Evolutionary conservation across 2,888 invertebrate species (phyloP), one percentile per base, ranked within the genome.

Genomic region (Venusia cambrica): DNA sequence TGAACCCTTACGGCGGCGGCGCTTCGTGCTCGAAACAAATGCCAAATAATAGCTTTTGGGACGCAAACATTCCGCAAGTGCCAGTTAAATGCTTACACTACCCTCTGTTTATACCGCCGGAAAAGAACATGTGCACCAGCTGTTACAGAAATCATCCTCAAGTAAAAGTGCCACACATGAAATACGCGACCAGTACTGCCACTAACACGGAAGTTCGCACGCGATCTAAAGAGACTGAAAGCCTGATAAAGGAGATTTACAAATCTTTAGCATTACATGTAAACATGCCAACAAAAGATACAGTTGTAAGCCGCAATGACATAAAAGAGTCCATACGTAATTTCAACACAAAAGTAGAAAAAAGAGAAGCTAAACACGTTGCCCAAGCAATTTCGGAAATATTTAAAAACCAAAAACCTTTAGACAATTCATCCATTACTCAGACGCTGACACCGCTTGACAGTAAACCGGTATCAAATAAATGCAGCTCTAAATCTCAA

Each of bases 191-290:
- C 3, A 60, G 65, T 16, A 52, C 57, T 6, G 62, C 71, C 5
- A 80, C 79, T 1, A 80, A 78, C 49, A 78, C 78, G 0, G 73
- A 75, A 5, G 45, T 43, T 1, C 48, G 48, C 27, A 49, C 42
- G 5, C 61, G 48, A 2, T 69, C 39, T 33, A 67, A 61, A 20
- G 81, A 81, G 64, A 79, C 81, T 1, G 68, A 78, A 19, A 72
- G 72, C 34, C 57, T 84, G 10, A 81, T 84, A 9, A 73, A 77
- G 49, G 83, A 84, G 56, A 84, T 84, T 54, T 84, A 85, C 50
- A 80, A 78, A 41, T 80, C 84, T 0, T 63, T 84, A 42, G 70
- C 77, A 8, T 38, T 73, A 2, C 67, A 67, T 25, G 38, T 71
- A 43, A 68, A 69, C 6, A 47, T 53, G 2, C 58, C 64, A 1